phyloP scores from a whole-genome alignment of 2,113 vertebrate species.

The Forbesichthys papilliferus region DNA sequence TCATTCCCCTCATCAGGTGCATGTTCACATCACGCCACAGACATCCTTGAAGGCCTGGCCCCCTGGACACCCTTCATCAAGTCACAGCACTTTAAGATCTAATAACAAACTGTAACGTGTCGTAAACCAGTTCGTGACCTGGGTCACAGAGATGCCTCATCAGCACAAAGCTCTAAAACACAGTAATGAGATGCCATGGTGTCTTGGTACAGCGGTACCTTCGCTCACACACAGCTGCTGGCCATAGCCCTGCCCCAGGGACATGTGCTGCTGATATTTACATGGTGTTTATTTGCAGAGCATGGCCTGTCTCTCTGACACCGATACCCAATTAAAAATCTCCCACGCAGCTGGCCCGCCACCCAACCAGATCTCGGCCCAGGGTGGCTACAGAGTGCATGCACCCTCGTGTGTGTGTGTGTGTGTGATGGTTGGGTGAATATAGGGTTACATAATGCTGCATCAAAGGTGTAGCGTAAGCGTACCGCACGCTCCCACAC shows the following conservation, averaged over 20 bases:
- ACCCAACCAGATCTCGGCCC: background rate
- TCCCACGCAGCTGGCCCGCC: slow-evolving; percentile 52
- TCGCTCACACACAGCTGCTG: slow-evolving; percentile 4
- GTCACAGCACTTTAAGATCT: too few species aligned
- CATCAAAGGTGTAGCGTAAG: too few species aligned
- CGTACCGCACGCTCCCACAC: too few species aligned
- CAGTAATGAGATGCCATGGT: slow-evolving; percentile 3
- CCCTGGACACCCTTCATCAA: too few species aligned
- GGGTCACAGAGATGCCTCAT: too few species aligned
- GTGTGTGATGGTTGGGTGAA: background rate
- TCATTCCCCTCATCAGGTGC: too few species aligned
- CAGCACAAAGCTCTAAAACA: slow-evolving; percentile 6
- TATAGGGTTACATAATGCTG: too few species aligned
- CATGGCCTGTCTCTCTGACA: slow-evolving; percentile 47
- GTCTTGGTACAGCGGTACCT: background rate
- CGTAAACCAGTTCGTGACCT: too few species aligned
- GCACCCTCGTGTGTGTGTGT: slow-evolving; percentile 1
- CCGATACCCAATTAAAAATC: slow-evolving; percentile 50
- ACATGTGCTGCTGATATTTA: slow-evolving; percentile 21
- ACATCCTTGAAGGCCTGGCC: too few species aligned
- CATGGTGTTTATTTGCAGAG: slow-evolving; percentile 46
- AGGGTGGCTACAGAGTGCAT: background rate
- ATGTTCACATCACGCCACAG: too few species aligned
- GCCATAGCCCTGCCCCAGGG: background rate
- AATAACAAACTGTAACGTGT: too few species aligned